Percentiles rank a stretch among this genome's conserved stretches.
phyloP scores from a whole-genome alignment of 2,797 vertebrate species.

The Gallinago nigripennis region DNA sequence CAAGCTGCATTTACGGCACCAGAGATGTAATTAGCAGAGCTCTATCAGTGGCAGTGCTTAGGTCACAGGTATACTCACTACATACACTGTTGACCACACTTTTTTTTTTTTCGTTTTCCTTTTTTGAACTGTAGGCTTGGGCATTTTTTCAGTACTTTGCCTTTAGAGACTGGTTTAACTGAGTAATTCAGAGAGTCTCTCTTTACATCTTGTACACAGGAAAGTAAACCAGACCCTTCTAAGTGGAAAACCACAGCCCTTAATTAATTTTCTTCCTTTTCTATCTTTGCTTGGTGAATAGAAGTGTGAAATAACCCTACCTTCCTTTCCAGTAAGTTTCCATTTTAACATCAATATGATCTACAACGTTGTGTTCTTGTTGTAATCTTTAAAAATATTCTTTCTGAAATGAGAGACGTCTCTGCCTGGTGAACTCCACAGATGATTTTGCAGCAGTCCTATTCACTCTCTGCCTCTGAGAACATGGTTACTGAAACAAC shows the following conservation, averaged over 20 bases:
- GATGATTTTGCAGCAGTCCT: neutral
- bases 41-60: neutral
- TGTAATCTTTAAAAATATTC: neutral
- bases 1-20: neutral
- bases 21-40: neutral
- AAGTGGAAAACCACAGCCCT: constrained; percentile 38
- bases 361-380: neutral
- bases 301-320: neutral
- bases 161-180: neutral
- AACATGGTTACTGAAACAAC: neutral
- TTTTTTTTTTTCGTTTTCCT: neutral
- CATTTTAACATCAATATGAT: neutral
- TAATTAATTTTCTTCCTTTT: neutral
- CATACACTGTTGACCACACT: rapidly evolving
- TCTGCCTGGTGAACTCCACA: neutral
- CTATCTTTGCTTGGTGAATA: neutral
- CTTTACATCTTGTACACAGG: neutral
- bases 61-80: neutral
- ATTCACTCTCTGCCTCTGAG: rapidly evolving
- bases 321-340: neutral
- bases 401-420: neutral
- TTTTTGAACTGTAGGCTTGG: neutral
- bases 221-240: neutral
- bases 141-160: neutral
- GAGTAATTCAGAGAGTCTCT: neutral